Base-by-base conservation (phyloP, 2,888 invertebrate genomes). In the Apodemia zela region DNA sequence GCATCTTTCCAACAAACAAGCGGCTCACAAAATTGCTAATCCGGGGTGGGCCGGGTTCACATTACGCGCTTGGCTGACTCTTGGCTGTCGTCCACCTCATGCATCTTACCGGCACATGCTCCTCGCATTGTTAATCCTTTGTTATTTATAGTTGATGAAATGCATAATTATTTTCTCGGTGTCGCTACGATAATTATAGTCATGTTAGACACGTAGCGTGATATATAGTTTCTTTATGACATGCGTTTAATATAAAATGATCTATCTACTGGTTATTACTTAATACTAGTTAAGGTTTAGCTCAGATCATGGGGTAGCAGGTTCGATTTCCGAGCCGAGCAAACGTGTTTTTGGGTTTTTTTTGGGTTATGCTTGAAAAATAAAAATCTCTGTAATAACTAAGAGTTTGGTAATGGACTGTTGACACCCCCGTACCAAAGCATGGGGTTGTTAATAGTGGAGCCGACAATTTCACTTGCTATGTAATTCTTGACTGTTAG, bases 81-180 rank as follows among this genome's bases (percentile, higher is more conserved):
- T 89, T 89, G 88, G 89, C 87, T 69, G 69, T 42, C 73, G 76
- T 82, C 85, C 86, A 87, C 81, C 75, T 71, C 77, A 79, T 85
- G 79, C 77, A 77, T 82, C 79, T 80, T 78, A 70, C 69, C 71
- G 72, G 68, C 72, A 74, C 74, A 72, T 77, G 75, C 77, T 74
- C 76, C 72, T 73, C 75, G 72, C 74, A 79, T 82, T 84, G 82
- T 83, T 83, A 84, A 85, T 84, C 82, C 76, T 78, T 79, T 79
- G 79, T 79, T 85, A 85, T 86, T 84, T 83, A 84, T 85, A 82
- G 76, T 74, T 69, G 69, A 71, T 69, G 69, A 73, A 71, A 72
- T 77, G 74, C 72, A 75, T 75, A 69, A 73, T 70, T 67, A 72
- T 72, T 71, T 70, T 73, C 72, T 69, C 67, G 66, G 64, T 66